These are phyloP conservation scores for Lochmaea capreae DNA, from an alignment of 2,888 invertebrate species.

Conservation along the genomic window DNA sequence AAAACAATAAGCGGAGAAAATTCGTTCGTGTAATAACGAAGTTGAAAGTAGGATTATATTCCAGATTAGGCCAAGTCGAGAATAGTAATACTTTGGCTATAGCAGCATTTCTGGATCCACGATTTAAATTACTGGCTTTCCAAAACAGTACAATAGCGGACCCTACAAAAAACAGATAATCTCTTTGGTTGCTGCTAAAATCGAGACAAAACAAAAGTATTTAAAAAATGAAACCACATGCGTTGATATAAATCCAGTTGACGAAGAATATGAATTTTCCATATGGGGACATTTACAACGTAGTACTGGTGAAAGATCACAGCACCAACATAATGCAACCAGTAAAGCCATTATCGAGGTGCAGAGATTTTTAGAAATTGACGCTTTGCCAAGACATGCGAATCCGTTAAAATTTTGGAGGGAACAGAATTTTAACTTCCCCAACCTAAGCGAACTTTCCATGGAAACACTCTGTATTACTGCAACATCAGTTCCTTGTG, in stretches of 20 bases:
- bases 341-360: slow-evolving; percentile 37
- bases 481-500: slow-evolving; percentile 40
- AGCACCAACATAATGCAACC: background rate
- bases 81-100: slow-evolving; percentile 23
- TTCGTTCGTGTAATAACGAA: background rate
- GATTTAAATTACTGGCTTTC: slow-evolving; percentile 29
- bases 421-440: slow-evolving; percentile 33
- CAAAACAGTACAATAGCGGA: background rate
- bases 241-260: background rate
- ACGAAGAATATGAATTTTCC: background rate
- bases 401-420: slow-evolving; percentile 40
- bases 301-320: background rate
- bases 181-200: background rate
- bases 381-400: slow-evolving; percentile 22
- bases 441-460: slow-evolving; percentile 32
- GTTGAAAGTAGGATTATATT: slow-evolving; percentile 15
- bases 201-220: background rate
- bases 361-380: slow-evolving; percentile 36
- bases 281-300: background rate
- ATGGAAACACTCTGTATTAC: slow-evolving; percentile 34
- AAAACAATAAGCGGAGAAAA: slow-evolving; percentile 36
- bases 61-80: slow-evolving; percentile 27
- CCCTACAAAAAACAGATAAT: background rate
- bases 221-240: background rate
- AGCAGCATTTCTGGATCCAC: slow-evolving; percentile 35